A percentile compares a stretch with the other conserved stretches of the same genome.
These are phyloP conservation scores for Cremastinae sp. DNA, from an alignment of 2,888 invertebrate genomes.

Conservation along the genomic window DNA sequence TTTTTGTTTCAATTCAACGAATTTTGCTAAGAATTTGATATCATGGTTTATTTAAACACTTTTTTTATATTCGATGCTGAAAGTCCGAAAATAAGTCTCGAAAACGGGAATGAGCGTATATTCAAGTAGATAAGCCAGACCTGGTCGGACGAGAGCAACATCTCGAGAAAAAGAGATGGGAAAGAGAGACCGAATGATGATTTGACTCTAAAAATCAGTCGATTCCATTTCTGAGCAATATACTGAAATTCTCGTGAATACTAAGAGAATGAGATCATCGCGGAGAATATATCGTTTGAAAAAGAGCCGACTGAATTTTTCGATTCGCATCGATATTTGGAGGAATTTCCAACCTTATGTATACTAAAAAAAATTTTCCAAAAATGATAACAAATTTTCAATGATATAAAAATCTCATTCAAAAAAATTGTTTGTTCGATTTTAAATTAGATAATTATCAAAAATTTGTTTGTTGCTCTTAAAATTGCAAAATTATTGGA, in stretches of 20 bases:
- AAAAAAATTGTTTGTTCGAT: no score
- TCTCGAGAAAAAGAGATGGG: not conserved
- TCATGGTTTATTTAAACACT: no score
- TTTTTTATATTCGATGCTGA: no score
- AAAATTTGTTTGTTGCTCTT: no score
- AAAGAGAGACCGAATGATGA: constrained; percentile 10
- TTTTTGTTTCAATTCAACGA: no score
- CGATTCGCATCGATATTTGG: no score
- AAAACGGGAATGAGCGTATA: constrained; percentile 7
- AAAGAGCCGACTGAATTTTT: no score
- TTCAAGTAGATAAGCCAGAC: constrained; percentile 32
- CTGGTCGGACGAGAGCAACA: constrained; percentile 36
- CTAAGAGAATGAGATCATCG: constrained; percentile 46
- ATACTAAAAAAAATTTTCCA: not conserved
- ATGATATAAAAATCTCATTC: no score
- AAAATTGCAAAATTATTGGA: no score
- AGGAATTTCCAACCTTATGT: not conserved
- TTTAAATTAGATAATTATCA: no score
- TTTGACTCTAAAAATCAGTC: constrained; percentile 8
- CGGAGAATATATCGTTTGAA: constrained; percentile 9
- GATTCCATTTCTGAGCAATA: constrained; percentile 44
- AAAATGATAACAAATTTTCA: no score
- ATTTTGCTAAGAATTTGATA: no score
- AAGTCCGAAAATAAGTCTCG: not conserved
- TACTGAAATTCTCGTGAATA: constrained; percentile 34